phyloP scores from a whole-genome alignment of 2,888 invertebrate species.

The Drosophila demipolita region DNA sequence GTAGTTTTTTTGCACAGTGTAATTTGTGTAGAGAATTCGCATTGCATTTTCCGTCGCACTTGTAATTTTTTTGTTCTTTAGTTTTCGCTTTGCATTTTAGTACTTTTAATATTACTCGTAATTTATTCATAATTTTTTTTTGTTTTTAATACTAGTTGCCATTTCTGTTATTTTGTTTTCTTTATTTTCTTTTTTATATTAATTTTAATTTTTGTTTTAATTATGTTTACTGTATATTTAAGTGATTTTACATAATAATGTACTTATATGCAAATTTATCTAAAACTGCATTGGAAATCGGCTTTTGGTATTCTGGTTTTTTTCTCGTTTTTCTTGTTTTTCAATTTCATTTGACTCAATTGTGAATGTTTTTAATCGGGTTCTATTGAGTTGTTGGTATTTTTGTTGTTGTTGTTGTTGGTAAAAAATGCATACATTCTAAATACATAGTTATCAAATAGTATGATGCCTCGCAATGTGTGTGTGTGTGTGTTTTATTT shows the following conservation, averaged over 20 bases:
- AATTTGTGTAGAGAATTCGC: slow-evolving; percentile 30
- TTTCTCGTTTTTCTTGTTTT: slow-evolving; percentile 35
- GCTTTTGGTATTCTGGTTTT: slow-evolving; percentile 42
- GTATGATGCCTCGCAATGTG: slow-evolving; percentile 47
- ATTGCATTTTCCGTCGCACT: slow-evolving; percentile 42
- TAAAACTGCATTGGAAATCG: slow-evolving; percentile 69
- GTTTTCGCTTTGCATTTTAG: slow-evolving; percentile 52
- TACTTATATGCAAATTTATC: slow-evolving; percentile 72
- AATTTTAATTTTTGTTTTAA: slow-evolving; percentile 31
- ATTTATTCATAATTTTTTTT: slow-evolving; percentile 71
- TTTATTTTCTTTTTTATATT: slow-evolving; percentile 4
- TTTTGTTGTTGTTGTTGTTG: slow-evolving; percentile 44
- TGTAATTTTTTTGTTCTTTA: slow-evolving; percentile 50
- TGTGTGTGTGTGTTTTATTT: slow-evolving; percentile 22
- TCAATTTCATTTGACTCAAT: slow-evolving; percentile 52
- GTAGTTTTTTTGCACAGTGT: slow-evolving; percentile 11
- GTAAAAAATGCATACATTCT: slow-evolving; percentile 81
- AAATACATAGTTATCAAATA: slow-evolving; percentile 82
- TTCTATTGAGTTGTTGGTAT: slow-evolving; percentile 25
- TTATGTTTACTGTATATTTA: slow-evolving; percentile 60
- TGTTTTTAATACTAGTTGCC: slow-evolving; percentile 66
- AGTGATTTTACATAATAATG: slow-evolving; percentile 80
- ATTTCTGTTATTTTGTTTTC: slow-evolving; percentile 51
- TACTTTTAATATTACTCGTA: slow-evolving; percentile 63
- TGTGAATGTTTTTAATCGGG: slow-evolving; percentile 31